Base-by-base conservation (phyloP, 2,113 vertebrate genomes). In the Crocuta crocuta region DNA sequence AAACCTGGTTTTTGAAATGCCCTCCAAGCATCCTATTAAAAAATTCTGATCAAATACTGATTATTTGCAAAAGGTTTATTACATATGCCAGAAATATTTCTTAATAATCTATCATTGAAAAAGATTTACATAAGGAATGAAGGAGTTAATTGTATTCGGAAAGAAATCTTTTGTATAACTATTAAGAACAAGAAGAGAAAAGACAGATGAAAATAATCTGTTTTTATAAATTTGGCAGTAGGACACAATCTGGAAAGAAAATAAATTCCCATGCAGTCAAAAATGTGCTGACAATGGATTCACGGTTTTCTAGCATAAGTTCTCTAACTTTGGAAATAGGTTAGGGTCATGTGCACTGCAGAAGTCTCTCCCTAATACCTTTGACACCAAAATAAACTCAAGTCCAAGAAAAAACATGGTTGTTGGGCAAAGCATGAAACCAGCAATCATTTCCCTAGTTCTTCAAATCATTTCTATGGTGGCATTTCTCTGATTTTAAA, bases 1-100 rank as follows among this genome's bases (percentile, higher is more conserved):
- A 92, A 98, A 87, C 6, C 63, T 95, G 97, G 33, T 31, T 96
- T 98, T 97, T 91, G 23, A 96, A 95, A 92, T 95, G 45, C 23
- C 95, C 39, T 89, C 73, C 65, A 96, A 61, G 23, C 11, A 71
- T 78, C 65, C 86, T 95, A 81, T 93, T 90, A 43, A 80, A 97
- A 98, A 97, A 58, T 0, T 0, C 71, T 97, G 71, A 97, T 95
- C 76, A 97, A 94, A 68, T 91, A 96, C 61, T 70, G 80, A 95
- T 88, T 97, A 50, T 92, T 95, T 96, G 63, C n/a, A 89, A 94
- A 63, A 80, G 45, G n/a, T 74, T 88, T 70, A 97, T 26, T 66
- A 95, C 21, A 70, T 85, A 63, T 66, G n/a, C 45, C 13, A 95
- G 76, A 86, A 84, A 39, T 80, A 82, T 11, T 63, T 96, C 53